Base-by-base conservation (phyloP, 2,888 invertebrate genomes). In the Toxonevra muliebris region DNA sequence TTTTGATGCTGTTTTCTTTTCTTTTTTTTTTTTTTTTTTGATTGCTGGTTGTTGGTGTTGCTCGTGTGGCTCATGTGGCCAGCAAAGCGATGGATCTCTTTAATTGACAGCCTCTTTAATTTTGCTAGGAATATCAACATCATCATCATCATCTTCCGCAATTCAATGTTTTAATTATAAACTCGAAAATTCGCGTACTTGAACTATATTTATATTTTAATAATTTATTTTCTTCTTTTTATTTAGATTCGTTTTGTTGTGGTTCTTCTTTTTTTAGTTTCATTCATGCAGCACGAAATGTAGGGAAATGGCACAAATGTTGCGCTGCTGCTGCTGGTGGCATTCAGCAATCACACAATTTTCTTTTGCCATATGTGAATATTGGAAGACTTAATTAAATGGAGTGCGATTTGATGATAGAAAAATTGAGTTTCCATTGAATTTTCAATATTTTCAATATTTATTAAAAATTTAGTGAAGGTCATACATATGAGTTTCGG, bases 51-150 rank as follows among this genome's bases (percentile, higher is more conserved):
- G 30, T 30, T 30, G 30, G 30, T 30, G 30, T 30, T 30, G 42
- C n/a, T n/a, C 15, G 50, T 61, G 48, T 11, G 53, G 64, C 40
- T 40, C 60, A 48, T 53, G 43, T 20, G 30, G 58, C 42, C 15
- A 20, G 30, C 30, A 43, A 9, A 57, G 20, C 54, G 60, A 15
- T 57, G 45, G 54, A 42, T 19, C 48, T 53, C 43, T 54, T 53
- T 58, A 58, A 59, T 63, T 65, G 69, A 69, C 69, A 69, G 62
- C 62, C 54, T 66, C 65, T 62, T 54, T 45, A 45, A 54, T 45
- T 63, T 50, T 43, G 55, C 30, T 20, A 41, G 42, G n/a, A 55
- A 42, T 42, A 42, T 7, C 15, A 61, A 61, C 52, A 17, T 50
- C 40, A 12, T 17, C 45, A 45, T 41, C 19, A 41, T 11, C 15